phyloP scores from a whole-genome alignment of 2,888 invertebrate species.

The Neria commutata region DNA sequence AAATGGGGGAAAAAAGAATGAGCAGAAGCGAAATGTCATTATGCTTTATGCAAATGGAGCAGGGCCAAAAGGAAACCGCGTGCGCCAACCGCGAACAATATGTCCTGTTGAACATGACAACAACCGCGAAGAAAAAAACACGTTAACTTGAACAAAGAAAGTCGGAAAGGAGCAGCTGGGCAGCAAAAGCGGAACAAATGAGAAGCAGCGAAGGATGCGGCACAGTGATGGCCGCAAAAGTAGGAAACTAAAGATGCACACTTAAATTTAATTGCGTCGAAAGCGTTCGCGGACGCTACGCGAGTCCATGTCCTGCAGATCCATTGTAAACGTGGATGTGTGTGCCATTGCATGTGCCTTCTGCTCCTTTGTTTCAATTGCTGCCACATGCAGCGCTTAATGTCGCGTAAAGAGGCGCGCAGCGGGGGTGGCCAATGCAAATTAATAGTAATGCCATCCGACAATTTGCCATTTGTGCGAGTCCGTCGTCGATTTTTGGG shows the following conservation, averaged over 20 bases:
- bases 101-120: neutral
- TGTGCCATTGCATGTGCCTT: too few relatives aligned
- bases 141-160: neutral
- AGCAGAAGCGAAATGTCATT: conserved; percentile 35
- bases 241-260: conserved; percentile 35
- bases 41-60: conserved; percentile 51
- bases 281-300: too few relatives aligned
- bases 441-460: conserved; percentile 32
- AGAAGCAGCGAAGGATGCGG: conserved; percentile 1
- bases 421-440: conserved; percentile 36
- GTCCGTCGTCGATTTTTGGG: too few relatives aligned
- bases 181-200: neutral
- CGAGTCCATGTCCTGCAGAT: too few relatives aligned
- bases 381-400: conserved; percentile 44
- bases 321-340: too few relatives aligned
- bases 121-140: neutral
- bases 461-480: conserved; percentile 23
- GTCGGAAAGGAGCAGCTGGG: neutral
- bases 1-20: neutral
- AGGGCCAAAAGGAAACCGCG: conserved; percentile 44
- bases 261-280: conserved; percentile 52
- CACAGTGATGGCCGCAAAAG: conserved; percentile 3
- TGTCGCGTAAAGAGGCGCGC: conserved; percentile 45
- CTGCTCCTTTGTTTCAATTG: too few relatives aligned
- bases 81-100: neutral